A percentile compares a stretch with the other conserved stretches of the same genome.
These are phyloP conservation scores for Carassius auratus DNA, from an alignment of 2,113 vertebrate genomes.

Conservation along the genomic window DNA sequence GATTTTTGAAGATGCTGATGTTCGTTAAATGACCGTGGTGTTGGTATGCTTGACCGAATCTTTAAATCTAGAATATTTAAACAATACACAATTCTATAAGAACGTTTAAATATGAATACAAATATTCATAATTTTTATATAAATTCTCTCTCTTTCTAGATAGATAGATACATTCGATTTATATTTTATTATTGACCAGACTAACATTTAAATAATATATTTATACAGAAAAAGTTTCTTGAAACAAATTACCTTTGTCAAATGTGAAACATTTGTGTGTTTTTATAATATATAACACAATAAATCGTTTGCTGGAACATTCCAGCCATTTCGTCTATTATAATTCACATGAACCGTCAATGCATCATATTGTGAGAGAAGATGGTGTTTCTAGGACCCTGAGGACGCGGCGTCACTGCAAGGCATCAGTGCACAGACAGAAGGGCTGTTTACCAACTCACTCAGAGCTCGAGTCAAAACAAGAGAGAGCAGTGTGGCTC, in stretches of 20 bases:
- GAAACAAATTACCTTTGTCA: not conserved
- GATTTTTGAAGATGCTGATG: no score
- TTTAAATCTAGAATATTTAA: no score
- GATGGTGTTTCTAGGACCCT: not conserved
- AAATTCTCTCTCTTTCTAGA: no score
- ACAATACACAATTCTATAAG: no score
- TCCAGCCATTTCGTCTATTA: not conserved
- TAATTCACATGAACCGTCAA: not conserved
- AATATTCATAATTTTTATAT: no score
- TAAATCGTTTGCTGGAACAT: not conserved
- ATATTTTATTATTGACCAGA: no score
- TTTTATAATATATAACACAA: not conserved
- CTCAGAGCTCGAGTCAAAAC: slow-evolving; percentile 2
- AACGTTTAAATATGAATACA: no score
- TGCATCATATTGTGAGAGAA: not conserved
- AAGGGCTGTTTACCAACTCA: slow-evolving; percentile 69
- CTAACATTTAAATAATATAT: no score
- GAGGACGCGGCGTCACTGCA: slow-evolving; percentile 36
- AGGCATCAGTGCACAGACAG: slow-evolving; percentile 43
- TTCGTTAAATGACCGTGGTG: no score
- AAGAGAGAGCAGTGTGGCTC: slow-evolving; percentile 69
- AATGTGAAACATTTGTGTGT: not conserved
- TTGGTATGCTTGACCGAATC: no score
- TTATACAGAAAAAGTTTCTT: no score
- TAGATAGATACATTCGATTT: no score